A percentile compares a stretch with the other conserved stretches of the same genome.
phyloP scores from a whole-genome alignment of 2,888 invertebrate genomes.

The Trichogramma dendrolimi region DNA sequence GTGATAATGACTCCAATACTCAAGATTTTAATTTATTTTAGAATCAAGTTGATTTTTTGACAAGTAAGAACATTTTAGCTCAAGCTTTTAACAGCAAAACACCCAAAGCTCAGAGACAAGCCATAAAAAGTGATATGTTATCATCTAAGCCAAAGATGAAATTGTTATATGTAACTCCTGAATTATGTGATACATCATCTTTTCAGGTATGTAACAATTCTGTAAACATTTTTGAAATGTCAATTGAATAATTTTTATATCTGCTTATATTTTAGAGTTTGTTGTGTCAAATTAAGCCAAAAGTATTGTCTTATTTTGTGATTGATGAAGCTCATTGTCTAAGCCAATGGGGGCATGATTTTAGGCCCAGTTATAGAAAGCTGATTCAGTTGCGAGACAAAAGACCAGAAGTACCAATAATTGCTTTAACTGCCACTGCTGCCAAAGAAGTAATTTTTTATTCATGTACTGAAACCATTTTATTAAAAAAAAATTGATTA shows the following conservation, averaged over 20 bases:
- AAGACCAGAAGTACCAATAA: conserved; percentile 63
- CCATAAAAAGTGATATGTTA: conserved; percentile 72
- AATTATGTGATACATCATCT: conserved; percentile 75
- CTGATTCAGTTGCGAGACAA: conserved; percentile 71
- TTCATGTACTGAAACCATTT: background rate
- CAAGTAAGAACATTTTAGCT: conserved; percentile 72
- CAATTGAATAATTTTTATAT: conserved; percentile 1
- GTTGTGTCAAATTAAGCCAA: conserved; percentile 22
- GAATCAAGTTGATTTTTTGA: conserved; percentile 89
- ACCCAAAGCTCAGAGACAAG: conserved; percentile 68
- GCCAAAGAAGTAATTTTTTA: conserved; percentile 56
- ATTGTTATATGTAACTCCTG: conserved; percentile 94
- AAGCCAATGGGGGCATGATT: conserved; percentile 99
- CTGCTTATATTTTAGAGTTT: conserved; percentile 21
- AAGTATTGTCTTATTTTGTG: conserved; percentile 73
- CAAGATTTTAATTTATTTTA: conserved; percentile 40
- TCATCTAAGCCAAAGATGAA: conserved; percentile 67
- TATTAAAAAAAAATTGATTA: background rate
- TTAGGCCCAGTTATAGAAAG: conserved; percentile 90
- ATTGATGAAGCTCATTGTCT: conserved; percentile 98
- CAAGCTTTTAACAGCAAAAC: conserved; percentile 93
- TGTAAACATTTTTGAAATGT: background rate
- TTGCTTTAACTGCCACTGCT: conserved; percentile 96
- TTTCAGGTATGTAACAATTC: conserved; percentile 40
- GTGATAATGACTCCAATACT: background rate